A percentile compares a stretch with the other conserved stretches of the same genome.
Conservation (phyloP, 2,888 invertebrate species). For the Plemyria rubiginata region DNA sequence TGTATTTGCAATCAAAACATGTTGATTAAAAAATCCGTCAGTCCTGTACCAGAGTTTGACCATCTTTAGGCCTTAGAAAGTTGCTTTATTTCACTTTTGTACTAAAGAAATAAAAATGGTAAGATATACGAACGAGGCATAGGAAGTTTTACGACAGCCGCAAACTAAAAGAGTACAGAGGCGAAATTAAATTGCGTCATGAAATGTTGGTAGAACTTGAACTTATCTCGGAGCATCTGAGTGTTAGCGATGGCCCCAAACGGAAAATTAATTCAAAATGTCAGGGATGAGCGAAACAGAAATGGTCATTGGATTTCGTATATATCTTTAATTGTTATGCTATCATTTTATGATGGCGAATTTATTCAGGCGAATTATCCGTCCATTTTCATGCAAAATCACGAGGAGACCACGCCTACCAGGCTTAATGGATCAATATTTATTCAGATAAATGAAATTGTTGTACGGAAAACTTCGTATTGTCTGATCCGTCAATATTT, state of each 20-base stretch:
- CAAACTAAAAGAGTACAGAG: slow-evolving; percentile 48
- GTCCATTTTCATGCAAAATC: slow-evolving; percentile 12
- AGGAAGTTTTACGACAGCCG: slow-evolving; percentile 50
- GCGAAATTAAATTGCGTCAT: slow-evolving; percentile 52
- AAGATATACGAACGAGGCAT: slow-evolving; percentile 17
- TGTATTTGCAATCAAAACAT: too few relatives aligned
- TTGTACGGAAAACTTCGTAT: slow-evolving; percentile 5
- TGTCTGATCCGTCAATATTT: slow-evolving; percentile 3
- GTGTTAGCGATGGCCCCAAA: slow-evolving; percentile 38
- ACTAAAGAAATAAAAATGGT: not conserved
- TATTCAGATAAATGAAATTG: slow-evolving; percentile 6
- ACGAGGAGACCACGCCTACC: slow-evolving; percentile 6
- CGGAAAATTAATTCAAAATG: slow-evolving; percentile 42
- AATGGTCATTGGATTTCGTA: slow-evolving; percentile 4
- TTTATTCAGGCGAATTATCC: slow-evolving; percentile 3
- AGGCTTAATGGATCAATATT: slow-evolving; percentile 13
- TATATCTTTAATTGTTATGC: slow-evolving; percentile 2
- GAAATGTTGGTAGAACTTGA: slow-evolving; percentile 48
- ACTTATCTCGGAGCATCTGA: slow-evolving; percentile 49
- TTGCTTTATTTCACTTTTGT: not conserved
- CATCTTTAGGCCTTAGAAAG: not conserved
- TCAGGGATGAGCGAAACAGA: slow-evolving; percentile 33
- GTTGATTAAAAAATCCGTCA: too few relatives aligned
- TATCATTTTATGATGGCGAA: slow-evolving; percentile 1
- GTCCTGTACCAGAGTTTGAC: too few relatives aligned